These are phyloP conservation scores for Naja naja DNA, from an alignment of 2,113 vertebrate species.

Conservation along the genomic window DNA sequence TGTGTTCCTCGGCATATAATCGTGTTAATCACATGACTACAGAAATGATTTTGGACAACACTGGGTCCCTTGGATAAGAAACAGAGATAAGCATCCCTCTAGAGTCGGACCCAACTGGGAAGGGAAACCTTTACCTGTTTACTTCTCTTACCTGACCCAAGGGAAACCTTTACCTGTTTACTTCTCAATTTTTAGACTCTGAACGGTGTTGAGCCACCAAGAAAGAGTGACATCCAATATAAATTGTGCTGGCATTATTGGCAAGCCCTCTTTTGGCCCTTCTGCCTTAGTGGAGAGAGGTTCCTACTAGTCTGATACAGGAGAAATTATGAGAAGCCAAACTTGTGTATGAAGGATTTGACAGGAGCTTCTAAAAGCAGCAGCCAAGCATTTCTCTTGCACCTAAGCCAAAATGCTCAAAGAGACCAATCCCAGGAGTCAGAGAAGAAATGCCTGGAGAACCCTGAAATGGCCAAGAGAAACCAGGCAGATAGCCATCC, in stretches of 20 bases:
- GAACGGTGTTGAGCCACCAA: neutral
- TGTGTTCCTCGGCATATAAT: neutral
- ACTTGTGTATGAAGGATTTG: neutral
- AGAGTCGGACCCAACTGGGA: neutral
- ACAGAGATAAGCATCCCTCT: neutral
- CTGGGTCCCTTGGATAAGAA: neutral
- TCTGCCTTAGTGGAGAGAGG: neutral
- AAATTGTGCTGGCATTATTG: neutral
- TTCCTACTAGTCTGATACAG: neutral
- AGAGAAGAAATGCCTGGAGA: neutral
- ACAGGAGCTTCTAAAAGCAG: neutral
- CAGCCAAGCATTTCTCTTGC: neutral
- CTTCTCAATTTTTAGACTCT: neutral
- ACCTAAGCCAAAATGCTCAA: neutral
- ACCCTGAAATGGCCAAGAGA: neutral
- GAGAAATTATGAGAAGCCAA: neutral
- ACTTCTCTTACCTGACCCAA: neutral
- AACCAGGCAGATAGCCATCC: neutral
- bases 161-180: neutral
- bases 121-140: neutral
- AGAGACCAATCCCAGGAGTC: neutral
- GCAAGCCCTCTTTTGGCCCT: neutral
- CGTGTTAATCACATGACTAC: neutral
- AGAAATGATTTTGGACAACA: neutral
- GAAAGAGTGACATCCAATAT: neutral